Percentiles rank a stretch among this genome's conserved stretches.
These are phyloP conservation scores for Halcyon chelicuti DNA, from an alignment of 2,797 vertebrate genomes.

Conservation along the genomic window DNA sequence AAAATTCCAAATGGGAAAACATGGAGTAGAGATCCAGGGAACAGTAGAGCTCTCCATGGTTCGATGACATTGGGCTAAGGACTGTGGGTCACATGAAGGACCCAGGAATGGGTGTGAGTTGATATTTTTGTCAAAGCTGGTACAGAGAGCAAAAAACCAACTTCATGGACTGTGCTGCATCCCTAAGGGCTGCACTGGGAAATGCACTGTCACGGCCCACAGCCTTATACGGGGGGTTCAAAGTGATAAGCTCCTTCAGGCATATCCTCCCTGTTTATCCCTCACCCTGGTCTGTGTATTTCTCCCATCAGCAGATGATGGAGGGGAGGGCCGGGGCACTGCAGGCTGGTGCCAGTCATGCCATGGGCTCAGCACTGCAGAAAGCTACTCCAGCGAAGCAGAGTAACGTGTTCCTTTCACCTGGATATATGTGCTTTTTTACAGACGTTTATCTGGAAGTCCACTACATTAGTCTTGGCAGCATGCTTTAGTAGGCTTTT, in stretches of 20 bases:
- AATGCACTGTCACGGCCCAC: background rate
- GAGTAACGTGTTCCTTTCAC: background rate
- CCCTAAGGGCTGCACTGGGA: background rate
- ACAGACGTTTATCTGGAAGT: background rate
- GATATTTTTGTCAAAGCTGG: background rate
- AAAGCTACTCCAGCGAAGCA: background rate
- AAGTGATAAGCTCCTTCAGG: fast-evolving
- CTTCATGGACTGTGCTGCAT: background rate
- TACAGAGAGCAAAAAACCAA: background rate
- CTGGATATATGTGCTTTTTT: background rate
- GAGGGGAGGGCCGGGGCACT: background rate
- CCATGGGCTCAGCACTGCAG: fast-evolving
- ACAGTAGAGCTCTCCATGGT: fast-evolving
- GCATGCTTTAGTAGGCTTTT: background rate
- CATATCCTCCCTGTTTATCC: background rate
- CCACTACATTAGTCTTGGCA: background rate
- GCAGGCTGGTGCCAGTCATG: fast-evolving
- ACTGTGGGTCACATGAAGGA: background rate
- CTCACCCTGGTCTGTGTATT: background rate
- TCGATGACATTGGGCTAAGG: background rate
- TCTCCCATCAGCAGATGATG: background rate
- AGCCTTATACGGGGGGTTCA: background rate
- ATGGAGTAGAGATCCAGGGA: background rate
- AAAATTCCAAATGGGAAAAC: background rate
- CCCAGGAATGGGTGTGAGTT: background rate